Base-by-base conservation (phyloP, 92 coral and sea anemone genomes). In the Siderastrea radians region DNA sequence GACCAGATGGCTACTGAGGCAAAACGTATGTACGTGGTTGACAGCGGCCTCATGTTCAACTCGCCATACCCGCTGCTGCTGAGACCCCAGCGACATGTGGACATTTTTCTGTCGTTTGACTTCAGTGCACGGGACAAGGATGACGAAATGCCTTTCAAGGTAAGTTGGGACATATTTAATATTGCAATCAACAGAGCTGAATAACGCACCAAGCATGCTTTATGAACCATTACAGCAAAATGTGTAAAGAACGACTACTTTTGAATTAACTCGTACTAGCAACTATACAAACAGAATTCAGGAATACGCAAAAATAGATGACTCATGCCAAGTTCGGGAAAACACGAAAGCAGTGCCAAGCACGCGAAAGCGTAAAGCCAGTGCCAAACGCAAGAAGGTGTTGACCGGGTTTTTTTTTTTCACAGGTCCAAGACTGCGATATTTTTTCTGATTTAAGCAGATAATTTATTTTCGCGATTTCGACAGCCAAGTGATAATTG, bases 61-160 rank as follows among this genome's bases (percentile, higher is more conserved):
- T 91, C 94, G 8, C 98, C 98, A 6, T 91, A 79, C 51, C 98
- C 96, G 4, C 44, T 92, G 13, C 9, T 95, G 59, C 87, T 65
- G 19, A 93, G 95, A 13, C 83, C 93, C 6, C 89, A 94, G 49
- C 82, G 98, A 77, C 78, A 77, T 14, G 93, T 92, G 59, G 98
- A 95, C 51, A 38, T 95, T n/a, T 83, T 89, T 64, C 82, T 95
- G 68, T 95, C 98, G 8, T 95, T 91, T 77, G 98, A 95, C 68
- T 91, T 87, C 88, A 94, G 95, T 79, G 91, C 88, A 48, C 86
- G 95, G 51, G 93, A 90, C 5, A 81, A 75, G 38, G 94, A 93
- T 61, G 81, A 53, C 2, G 49, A 46, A 1, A 45, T 26, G 12
- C 81, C 85, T 38, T 84, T 90, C 62, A 11, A 16, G 63, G 93